Evolutionary conservation across 2,888 invertebrate genomes (phyloP).

Genomic region (Troglohyphantes excavatus): DNA sequence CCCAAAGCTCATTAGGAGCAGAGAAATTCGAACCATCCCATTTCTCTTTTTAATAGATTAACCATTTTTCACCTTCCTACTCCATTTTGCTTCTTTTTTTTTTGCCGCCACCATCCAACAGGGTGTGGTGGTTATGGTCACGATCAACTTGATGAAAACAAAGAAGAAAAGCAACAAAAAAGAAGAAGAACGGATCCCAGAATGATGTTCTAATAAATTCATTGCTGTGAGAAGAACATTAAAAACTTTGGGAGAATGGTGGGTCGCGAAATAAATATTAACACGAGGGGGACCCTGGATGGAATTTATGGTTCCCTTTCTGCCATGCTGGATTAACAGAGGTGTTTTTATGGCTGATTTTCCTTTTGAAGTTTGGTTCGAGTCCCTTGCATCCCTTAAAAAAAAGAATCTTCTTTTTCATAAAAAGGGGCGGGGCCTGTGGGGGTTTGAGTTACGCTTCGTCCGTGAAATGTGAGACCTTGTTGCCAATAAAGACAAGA

Average conservation of each 20-base stretch:
- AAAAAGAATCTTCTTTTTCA: conserved; percentile 1
- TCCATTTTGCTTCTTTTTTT: no score
- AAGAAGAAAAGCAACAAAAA: conserved; percentile 35
- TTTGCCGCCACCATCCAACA: conserved; percentile 18
- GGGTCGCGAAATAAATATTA: conserved; percentile 69
- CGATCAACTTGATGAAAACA: conserved; percentile 15
- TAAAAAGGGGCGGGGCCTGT: not conserved
- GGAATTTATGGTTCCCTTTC: conserved; percentile 55
- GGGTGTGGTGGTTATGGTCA: conserved; percentile 70
- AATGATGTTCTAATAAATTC: conserved; percentile 78
- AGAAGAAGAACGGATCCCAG: conserved; percentile 12
- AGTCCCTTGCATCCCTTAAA: not conserved
- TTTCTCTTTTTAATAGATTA: conserved; percentile 59
- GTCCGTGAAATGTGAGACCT: conserved; percentile 25
- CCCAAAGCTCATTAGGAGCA: conserved; percentile 64
- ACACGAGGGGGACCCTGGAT: conserved; percentile 44
- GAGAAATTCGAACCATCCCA: conserved; percentile 67
- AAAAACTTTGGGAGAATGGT: conserved; percentile 42
- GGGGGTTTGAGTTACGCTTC: conserved; percentile 20
- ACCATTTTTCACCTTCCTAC: conserved; percentile 63
- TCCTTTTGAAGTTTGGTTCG: not conserved
- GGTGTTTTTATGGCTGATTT: conserved; percentile 72
- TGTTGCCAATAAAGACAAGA: conserved; percentile 37
- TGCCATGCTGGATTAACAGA: conserved; percentile 69
- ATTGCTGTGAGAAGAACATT: conserved; percentile 75